Evolutionary conservation across 2,113 vertebrate genomes (phyloP), one percentile per base, ranked within the genome.

Genomic region (Nesogale talazaci): DNA sequence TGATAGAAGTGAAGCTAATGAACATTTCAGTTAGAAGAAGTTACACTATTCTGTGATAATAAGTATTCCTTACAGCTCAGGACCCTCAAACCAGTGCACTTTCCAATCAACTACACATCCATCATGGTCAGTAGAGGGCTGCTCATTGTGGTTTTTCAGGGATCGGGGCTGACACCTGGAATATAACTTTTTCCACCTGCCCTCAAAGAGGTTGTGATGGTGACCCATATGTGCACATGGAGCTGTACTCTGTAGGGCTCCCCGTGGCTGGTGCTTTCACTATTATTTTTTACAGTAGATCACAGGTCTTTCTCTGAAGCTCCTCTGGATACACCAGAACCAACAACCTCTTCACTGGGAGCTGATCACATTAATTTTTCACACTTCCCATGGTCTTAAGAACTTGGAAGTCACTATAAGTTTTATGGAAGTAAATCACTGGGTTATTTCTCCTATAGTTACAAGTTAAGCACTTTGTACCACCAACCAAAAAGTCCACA

Each of bases 1-100:
- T 23, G 76, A 20, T 82, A 63, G 42, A 63, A 65, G 19, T 20
- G 27, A 82, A 52, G 20, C 6, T 4, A 2, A 63, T 61, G 38
- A 82, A 22, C 81, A 2, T 25, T 29, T 86, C 86, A 67, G 25
- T 85, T 67, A 89, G 69, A 23, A 85, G 69, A 94, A n/a, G 27
- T 38, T 86, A 61, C 1, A 11, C 76, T 19, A 52, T 40, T 59
- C 61, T 40, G 22, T 27, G 23, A 10, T 77, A 94, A 77, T 69
- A 77, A 86, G 52, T 22, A 76, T 59, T 36, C 7, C 46, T 76
- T 0, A 90, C 69, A 86, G 46, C 7, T 89, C 42, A 84, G 34
- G 78, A 52, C 11, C 78, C 72, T 65, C 77, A 77, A 81, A 82
- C 38, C 59, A 38, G 57, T 36, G 63, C 29, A 20, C 80, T 61